phyloP scores from a whole-genome alignment of 1,140 invertebrate genomes.

The Lycorma delicatula region DNA sequence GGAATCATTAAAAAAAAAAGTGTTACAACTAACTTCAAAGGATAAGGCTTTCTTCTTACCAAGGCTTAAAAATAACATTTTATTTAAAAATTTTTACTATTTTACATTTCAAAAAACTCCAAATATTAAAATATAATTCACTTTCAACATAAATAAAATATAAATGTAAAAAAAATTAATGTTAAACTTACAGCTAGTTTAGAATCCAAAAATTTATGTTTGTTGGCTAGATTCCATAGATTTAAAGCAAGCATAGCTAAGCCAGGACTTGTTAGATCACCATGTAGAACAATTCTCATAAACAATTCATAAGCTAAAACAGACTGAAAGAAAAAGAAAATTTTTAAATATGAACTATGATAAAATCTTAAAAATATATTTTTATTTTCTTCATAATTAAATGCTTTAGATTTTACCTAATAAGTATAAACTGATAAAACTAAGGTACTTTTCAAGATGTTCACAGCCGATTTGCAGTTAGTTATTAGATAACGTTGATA shows the following conservation, averaged over 20 bases:
- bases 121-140: too few species aligned
- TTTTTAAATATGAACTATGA: not conserved
- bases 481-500: too few species aligned
- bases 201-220: conserved; percentile 44
- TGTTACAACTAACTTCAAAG: too few species aligned
- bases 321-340: conserved; percentile 37
- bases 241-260: conserved; percentile 60
- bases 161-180: conserved; percentile 1
- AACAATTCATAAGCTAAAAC: conserved; percentile 64
- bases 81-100: too few species aligned
- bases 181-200: conserved; percentile 39
- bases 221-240: conserved; percentile 68
- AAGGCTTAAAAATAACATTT: too few species aligned
- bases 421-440: not conserved
- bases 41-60: too few species aligned
- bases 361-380: not conserved
- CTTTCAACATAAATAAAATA: too few species aligned
- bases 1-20: too few species aligned
- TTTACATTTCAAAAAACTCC: too few species aligned
- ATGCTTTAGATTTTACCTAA: too few species aligned
- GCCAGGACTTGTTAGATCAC: conserved; percentile 51
- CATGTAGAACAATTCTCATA: conserved; percentile 56
- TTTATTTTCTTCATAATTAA: not conserved
- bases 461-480: too few species aligned
- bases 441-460: not conserved